These are phyloP conservation scores for Acestrorhynchus altus DNA, from an alignment of 2,797 vertebrate species.

Conservation along the genomic window DNA sequence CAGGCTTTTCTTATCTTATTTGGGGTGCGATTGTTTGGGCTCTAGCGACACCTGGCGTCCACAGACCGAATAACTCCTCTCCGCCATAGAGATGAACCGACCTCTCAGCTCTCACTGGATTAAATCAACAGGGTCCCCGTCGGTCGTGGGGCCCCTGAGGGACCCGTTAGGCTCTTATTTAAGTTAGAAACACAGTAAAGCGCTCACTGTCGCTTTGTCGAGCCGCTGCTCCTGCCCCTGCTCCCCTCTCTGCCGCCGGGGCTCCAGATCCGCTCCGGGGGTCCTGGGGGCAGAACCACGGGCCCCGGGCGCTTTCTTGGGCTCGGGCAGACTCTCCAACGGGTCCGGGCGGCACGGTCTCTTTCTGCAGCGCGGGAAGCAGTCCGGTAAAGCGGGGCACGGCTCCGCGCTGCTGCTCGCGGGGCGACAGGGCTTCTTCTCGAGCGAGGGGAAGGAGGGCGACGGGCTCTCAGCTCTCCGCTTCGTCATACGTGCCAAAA, in stretches of 20 bases:
- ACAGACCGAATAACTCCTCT: no score
- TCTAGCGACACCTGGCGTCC: no score
- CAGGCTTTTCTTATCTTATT: no score
- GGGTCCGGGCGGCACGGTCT: constrained; percentile 60
- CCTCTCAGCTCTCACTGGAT: no score
- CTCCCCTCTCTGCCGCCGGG: neutral
- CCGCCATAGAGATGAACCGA: no score
- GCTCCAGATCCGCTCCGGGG: neutral
- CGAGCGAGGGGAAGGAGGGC: constrained; percentile 50
- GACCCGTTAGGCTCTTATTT: no score
- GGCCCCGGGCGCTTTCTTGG: neutral
- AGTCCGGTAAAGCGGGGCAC: constrained; percentile 41
- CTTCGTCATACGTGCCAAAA: constrained; percentile 71
- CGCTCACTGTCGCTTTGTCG: neutral
- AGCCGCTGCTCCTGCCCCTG: neutral
- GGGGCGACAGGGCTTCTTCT: constrained; percentile 59
- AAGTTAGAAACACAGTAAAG: no score
- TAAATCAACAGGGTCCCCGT: no score
- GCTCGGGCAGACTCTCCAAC: neutral
- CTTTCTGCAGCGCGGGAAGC: constrained; percentile 68
- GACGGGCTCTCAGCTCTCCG: constrained; percentile 67
- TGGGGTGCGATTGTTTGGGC: no score
- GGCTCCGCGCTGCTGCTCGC: constrained; percentile 46
- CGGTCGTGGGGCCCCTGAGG: no score
- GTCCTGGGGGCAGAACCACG: neutral